phyloP scores from a whole-genome alignment of 2,113 vertebrate species.

The Myiozetetes cayanensis region DNA sequence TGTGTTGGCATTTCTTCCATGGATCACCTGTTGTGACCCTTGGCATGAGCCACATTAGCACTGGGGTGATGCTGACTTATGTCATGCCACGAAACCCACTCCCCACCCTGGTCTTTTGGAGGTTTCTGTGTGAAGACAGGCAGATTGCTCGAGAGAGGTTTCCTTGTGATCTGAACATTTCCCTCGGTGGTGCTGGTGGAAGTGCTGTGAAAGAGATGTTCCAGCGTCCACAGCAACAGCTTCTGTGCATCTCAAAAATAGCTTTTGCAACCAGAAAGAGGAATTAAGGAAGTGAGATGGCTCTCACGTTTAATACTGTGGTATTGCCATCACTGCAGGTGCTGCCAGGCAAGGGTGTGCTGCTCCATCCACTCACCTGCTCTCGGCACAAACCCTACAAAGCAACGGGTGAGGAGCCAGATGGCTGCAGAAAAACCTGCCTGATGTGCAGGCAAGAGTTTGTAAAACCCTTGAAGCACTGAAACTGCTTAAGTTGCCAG shows the following conservation, averaged over 20 bases:
- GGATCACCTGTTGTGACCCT: too few relatives aligned
- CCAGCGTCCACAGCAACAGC: neutral
- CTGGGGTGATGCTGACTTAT: neutral
- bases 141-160: neutral
- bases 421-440: neutral
- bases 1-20: rapidly evolving
- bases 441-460: neutral
- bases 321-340: neutral
- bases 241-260: neutral
- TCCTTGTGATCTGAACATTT: neutral
- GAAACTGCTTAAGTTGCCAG: neutral
- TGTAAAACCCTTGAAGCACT: neutral
- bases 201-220: neutral
- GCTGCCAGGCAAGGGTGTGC: rapidly evolving
- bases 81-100: neutral
- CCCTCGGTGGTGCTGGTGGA: neutral
- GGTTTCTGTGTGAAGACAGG: neutral
- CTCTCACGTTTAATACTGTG: neutral
- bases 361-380: neutral
- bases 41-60: rapidly evolving
- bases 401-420: neutral
- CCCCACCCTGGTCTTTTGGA: neutral
- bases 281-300: neutral
- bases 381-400: neutral
- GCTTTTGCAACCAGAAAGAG: neutral